These are phyloP conservation scores for Eurosta solidaginis DNA, from an alignment of 1,140 invertebrate genomes.

Conservation along the genomic window DNA sequence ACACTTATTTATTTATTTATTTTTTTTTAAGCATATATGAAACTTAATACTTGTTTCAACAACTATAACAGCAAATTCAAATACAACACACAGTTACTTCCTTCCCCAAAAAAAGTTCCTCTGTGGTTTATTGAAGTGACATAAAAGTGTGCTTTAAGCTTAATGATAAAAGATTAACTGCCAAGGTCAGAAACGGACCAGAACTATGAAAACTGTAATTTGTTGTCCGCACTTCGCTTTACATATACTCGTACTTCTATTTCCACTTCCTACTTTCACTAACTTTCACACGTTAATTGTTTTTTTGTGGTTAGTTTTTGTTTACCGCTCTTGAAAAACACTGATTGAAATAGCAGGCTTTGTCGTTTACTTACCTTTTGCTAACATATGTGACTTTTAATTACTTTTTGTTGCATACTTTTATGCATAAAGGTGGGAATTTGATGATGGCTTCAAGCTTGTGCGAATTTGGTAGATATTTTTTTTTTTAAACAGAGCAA, in stretches of 20 bases:
- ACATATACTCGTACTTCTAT: not conserved
- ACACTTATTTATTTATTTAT: no score
- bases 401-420: slow-evolving; percentile 25
- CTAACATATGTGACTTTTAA: slow-evolving; percentile 7
- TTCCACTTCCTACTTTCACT: not conserved
- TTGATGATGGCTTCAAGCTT: not conserved
- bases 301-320: slow-evolving; percentile 10
- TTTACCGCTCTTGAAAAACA: slow-evolving; percentile 5
- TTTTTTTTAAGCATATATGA: not conserved
- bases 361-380: slow-evolving; percentile 21
- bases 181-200: not conserved
- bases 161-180: slow-evolving; percentile 54
- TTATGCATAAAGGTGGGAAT: not conserved
- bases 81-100: not conserved
- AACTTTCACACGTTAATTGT: slow-evolving; percentile 3
- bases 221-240: no score
- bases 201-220: slow-evolving; percentile 6
- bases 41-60: not conserved
- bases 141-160: slow-evolving; percentile 56
- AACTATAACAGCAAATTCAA: no score
- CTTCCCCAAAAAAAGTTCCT: not conserved
- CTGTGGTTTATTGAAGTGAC: slow-evolving; percentile 57
- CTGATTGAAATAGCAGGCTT: slow-evolving; percentile 35
- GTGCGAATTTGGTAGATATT: no score
- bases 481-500: no score